These are phyloP conservation scores for Pentamera pediparva DNA, from an alignment of 53 echinoderm and acorn worm genomes.

Conservation along the genomic window DNA sequence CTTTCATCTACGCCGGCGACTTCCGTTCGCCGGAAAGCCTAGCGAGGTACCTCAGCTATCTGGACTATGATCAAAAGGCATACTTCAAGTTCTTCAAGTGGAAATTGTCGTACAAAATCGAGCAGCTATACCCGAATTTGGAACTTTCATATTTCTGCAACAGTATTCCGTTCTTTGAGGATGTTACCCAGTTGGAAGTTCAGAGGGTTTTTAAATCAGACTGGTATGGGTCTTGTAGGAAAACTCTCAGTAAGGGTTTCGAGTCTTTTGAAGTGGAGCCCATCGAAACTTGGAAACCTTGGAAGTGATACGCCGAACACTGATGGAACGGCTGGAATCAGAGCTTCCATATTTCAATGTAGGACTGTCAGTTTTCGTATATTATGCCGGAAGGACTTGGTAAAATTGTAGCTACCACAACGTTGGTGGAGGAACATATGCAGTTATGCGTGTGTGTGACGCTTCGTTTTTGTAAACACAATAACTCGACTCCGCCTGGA, in stretches of 20 bases:
- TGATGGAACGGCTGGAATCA: too few species aligned
- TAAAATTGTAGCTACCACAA: too few species aligned
- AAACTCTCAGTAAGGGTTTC: slow-evolving; percentile 25
- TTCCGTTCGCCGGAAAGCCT: slow-evolving; percentile 52
- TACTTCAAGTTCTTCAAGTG: slow-evolving; percentile 69
- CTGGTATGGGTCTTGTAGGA: slow-evolving; percentile 63
- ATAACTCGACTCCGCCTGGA: too few species aligned
- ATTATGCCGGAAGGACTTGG: too few species aligned
- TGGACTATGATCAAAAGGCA: slow-evolving; percentile 48
- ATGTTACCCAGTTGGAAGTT: neutral
- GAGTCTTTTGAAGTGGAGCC: slow-evolving; percentile 8
- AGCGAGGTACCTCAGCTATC: slow-evolving; percentile 47
- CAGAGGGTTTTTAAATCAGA: slow-evolving; percentile 37
- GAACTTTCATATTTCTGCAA: slow-evolving; percentile 62
- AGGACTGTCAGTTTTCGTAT: too few species aligned
- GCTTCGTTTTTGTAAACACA: too few species aligned
- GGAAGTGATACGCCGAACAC: too few species aligned
- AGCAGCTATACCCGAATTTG: slow-evolving; percentile 58
- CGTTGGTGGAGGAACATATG: too few species aligned
- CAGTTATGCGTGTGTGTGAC: too few species aligned
- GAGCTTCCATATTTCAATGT: too few species aligned
- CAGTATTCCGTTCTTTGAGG: slow-evolving; percentile 33
- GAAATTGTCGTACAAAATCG: slow-evolving; percentile 39
- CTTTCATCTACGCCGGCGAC: slow-evolving; percentile 74
- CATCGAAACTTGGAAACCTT: slow-evolving; percentile 43